phyloP scores from a whole-genome alignment of 30 jellyfish, hydroid and myxozoan genomes.

The Cassiopea xamachana region DNA sequence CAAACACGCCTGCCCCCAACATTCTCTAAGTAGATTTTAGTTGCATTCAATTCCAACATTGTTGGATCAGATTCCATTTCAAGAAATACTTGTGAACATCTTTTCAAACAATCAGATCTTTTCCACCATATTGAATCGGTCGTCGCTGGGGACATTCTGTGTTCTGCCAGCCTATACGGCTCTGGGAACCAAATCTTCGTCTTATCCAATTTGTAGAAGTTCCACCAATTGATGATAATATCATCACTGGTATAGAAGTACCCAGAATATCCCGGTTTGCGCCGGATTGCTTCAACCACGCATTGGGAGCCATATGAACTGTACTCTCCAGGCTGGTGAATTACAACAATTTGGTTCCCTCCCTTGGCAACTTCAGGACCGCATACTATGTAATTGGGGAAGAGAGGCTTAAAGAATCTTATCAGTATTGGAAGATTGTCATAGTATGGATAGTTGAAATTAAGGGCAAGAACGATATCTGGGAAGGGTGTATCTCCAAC shows the following conservation, averaged over 20 bases:
- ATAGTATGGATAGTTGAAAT: conserved; percentile 75
- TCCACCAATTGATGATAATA: conserved; percentile 83
- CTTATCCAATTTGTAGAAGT: conserved; percentile 35
- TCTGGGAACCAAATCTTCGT: conserved; percentile 61
- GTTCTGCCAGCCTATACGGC: neutral
- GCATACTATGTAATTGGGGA: conserved; percentile 58
- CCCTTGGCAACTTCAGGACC: conserved; percentile 58
- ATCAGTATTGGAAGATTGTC: conserved; percentile 29
- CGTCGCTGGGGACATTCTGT: neutral
- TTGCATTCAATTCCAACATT: neutral
- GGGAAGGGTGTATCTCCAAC: conserved; percentile 16
- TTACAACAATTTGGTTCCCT: conserved; percentile 11
- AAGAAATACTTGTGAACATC: conserved; percentile 31
- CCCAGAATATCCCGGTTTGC: conserved; percentile 70
- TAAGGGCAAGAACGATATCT: conserved; percentile 59
- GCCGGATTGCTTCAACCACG: conserved; percentile 62
- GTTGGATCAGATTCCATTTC: conserved; percentile 18
- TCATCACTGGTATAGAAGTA: conserved; percentile 73
- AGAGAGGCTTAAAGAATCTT: conserved; percentile 34
- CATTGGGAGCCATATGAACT: conserved; percentile 80
- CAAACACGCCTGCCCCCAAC: conserved; percentile 35
- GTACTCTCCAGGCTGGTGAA: conserved; percentile 27
- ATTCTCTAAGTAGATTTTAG: conserved; percentile 9
- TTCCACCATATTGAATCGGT: conserved; percentile 42
- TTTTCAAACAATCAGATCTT: conserved; percentile 23